These are phyloP conservation scores for Chrysomela aeneicollis DNA, from an alignment of 2,888 invertebrate genomes.

Conservation along the genomic window DNA sequence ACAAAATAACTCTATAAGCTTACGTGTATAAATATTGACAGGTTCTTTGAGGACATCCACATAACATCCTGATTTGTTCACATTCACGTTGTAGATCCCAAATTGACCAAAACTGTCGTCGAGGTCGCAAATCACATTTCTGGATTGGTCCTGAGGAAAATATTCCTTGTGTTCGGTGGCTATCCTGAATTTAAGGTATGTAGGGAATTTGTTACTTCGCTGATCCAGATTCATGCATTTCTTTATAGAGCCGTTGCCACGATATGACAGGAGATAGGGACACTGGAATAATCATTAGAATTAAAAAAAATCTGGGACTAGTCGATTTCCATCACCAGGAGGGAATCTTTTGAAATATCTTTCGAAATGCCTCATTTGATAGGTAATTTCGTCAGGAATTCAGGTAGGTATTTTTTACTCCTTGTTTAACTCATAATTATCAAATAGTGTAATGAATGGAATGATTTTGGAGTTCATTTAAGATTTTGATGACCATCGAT, in stretches of 20 bases:
- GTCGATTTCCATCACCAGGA: not conserved
- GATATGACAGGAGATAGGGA: slow-evolving; percentile 26
- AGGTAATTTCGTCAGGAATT: too few species aligned
- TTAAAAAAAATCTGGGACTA: not conserved
- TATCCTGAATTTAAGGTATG: slow-evolving; percentile 39
- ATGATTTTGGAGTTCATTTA: too few species aligned
- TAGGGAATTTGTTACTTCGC: slow-evolving; percentile 32
- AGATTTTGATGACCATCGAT: too few species aligned
- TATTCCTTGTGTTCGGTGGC: slow-evolving; percentile 39
- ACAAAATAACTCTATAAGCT: slow-evolving; percentile 28
- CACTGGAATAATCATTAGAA: slow-evolving; percentile 26
- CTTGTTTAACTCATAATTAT: too few species aligned
- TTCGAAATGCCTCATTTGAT: too few species aligned
- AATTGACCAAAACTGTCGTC: slow-evolving; percentile 47
- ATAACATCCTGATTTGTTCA: slow-evolving; percentile 40
- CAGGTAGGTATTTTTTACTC: too few species aligned
- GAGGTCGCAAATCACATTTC: slow-evolving; percentile 43
- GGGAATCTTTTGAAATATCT: too few species aligned
- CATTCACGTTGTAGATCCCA: slow-evolving; percentile 47
- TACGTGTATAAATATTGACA: slow-evolving; percentile 48
- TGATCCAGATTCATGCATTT: slow-evolving; percentile 26
- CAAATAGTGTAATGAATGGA: too few species aligned
- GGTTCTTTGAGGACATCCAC: slow-evolving; percentile 44
- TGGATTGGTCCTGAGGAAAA: slow-evolving; percentile 38
- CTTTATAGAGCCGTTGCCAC: slow-evolving; percentile 15